Evolutionary conservation across 2,888 invertebrate species (phyloP), one percentile per base, ranked within the genome.

Genomic region (Belgica antarctica): DNA sequence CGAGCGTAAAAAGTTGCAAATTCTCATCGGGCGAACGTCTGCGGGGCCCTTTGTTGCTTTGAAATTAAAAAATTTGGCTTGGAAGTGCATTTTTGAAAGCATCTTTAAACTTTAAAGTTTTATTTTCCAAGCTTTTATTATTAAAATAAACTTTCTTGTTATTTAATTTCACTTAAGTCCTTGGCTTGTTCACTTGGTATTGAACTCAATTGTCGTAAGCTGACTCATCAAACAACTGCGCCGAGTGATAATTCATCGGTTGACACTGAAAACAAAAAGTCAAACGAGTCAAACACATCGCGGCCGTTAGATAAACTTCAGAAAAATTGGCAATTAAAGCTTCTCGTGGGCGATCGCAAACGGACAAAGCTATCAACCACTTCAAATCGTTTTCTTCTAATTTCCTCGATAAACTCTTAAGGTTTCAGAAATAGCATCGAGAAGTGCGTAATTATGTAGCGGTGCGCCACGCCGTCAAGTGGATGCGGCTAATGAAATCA

Each of bases 401-500:
- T n/a, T 41, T 41, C 41, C 31, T 31, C 10, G 41, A 41, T 41
- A 10, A 34, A 34, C 34, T 34, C 7, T 3, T n/a, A 41, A 41
- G 31, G 15, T n/a, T 41, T 15, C 41, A 41, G 41, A 41, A 41
- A 41, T 41, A 41, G 2, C 15, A 41, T 41, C 41, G 41, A 2
- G 41, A n/a, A 5, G 52, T 5, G 17, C 2, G 8, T 22, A 22
- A 52, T 52, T 17, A 52, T 52, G 52, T 52, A 22, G 52, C 22
- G 34, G 52, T 52, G 17, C n/a, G 22, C 52, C 34, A 12, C 34
- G 12, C 12, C 46, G 12, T 27, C 59, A 59, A 27, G 59, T 59
- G 27, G 22, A 24, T 27, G 25, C 59, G 59, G 27, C 59, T 27
- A 59, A 59, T 59, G 59, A 59, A 59, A 27, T 59, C 59, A 59